phyloP scores from a whole-genome alignment of 2,113 vertebrate genomes.

The Mohoua ochrocephala region DNA sequence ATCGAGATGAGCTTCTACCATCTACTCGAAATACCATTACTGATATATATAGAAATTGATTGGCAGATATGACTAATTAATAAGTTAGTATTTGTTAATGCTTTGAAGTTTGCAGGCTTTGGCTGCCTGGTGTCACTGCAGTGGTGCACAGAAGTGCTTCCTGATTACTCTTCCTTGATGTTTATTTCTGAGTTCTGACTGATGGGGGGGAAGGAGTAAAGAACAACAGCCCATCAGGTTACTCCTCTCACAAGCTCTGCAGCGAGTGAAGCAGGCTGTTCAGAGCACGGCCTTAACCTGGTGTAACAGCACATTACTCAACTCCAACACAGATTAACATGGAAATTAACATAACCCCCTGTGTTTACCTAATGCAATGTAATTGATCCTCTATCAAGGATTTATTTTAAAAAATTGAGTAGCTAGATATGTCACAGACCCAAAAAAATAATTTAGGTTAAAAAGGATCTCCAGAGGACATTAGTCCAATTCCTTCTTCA shows the following conservation, averaged over 20 bases:
- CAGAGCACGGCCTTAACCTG: background rate
- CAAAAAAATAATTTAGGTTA: background rate
- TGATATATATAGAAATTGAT: background rate
- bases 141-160: background rate
- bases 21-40: background rate
- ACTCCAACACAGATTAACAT: background rate
- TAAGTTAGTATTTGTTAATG: background rate
- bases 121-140: background rate
- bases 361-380: background rate
- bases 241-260: background rate
- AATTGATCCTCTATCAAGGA: background rate
- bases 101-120: background rate
- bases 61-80: background rate
- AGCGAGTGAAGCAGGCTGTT: background rate
- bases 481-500: background rate
- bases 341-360: background rate
- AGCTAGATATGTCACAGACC: background rate
- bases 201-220: rapidly evolving
- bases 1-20: background rate
- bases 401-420: background rate
- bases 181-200: background rate
- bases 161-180: background rate
- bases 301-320: rapidly evolving
- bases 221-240: background rate
- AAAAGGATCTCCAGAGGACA: background rate